phyloP scores from a whole-genome alignment of 2,113 vertebrate species.

The Mustela nigripes region DNA sequence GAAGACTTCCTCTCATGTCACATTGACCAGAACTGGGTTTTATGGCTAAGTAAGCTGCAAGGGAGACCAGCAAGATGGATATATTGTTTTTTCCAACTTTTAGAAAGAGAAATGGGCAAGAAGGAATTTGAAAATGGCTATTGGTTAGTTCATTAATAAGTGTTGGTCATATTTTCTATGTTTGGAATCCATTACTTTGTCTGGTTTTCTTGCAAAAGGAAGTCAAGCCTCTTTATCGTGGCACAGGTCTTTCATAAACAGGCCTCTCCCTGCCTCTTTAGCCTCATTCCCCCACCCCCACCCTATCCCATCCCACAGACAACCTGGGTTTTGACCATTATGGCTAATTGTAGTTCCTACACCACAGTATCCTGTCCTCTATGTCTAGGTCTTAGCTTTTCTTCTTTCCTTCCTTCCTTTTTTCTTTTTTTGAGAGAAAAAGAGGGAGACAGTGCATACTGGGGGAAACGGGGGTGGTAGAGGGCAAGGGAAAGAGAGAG shows the following conservation, averaged over 20 bases:
- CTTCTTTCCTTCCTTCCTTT: background rate
- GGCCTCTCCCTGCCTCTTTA: background rate
- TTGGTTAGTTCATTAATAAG: background rate
- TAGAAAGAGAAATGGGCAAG: background rate
- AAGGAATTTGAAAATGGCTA: background rate
- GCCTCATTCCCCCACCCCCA: rapidly evolving
- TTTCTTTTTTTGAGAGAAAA: background rate
- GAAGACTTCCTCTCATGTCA: background rate
- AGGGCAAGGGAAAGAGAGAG: background rate
- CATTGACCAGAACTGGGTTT: background rate
- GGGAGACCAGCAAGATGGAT: background rate
- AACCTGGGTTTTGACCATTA: background rate
- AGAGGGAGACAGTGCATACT: background rate
- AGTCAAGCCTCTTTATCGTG: background rate
- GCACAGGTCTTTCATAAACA: background rate
- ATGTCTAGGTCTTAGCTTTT: background rate
- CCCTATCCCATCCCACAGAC: rapidly evolving
- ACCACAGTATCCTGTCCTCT: background rate
- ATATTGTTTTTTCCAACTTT: background rate
- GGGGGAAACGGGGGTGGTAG: background rate
- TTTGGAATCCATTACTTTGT: background rate
- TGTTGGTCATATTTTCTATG: background rate
- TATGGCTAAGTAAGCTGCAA: background rate
- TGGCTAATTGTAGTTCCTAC: background rate
- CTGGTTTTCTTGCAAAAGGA: background rate